A percentile compares a stretch with the other conserved stretches of the same genome.
Evolutionary conservation across 2,113 vertebrate species (phyloP).

Genomic region (Alethe castanea): DNA sequence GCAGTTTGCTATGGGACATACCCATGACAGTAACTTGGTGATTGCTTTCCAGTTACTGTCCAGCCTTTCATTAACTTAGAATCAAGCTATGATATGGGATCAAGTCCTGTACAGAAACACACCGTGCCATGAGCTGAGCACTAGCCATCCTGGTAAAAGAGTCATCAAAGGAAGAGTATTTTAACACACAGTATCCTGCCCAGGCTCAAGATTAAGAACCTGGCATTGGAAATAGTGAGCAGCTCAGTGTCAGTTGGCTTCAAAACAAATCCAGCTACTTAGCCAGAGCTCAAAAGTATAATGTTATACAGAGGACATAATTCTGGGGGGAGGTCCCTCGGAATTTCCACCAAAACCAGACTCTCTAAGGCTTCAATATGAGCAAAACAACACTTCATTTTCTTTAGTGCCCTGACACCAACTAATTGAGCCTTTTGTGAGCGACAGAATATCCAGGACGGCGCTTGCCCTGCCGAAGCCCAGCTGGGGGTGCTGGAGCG

Average conservation of each 20-base stretch:
- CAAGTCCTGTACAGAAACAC: neutral
- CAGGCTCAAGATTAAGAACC: neutral
- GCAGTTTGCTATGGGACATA: fast-evolving
- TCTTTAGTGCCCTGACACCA: neutral
- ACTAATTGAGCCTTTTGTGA: neutral
- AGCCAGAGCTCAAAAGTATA: neutral
- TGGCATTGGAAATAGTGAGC: neutral
- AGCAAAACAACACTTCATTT: neutral
- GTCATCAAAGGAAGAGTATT: neutral
- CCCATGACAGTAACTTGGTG: neutral
- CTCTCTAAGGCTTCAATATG: neutral
- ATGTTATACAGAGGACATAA: neutral
- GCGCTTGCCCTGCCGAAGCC: neutral
- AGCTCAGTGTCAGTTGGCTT: neutral
- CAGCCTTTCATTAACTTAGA: neutral
- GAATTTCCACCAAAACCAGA: neutral
- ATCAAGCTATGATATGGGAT: neutral
- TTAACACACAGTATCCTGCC: neutral
- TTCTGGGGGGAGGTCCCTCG: neutral
- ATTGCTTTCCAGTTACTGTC: neutral
- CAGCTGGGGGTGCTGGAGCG: slow-evolving; percentile 39
- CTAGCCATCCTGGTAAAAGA: neutral
- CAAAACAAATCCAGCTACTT: neutral
- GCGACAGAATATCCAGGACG: fast-evolving
- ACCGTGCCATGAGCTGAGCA: neutral